Conservation (phyloP, 1,140 invertebrate genomes). For the Dinothrombium tinctorium region DNA sequence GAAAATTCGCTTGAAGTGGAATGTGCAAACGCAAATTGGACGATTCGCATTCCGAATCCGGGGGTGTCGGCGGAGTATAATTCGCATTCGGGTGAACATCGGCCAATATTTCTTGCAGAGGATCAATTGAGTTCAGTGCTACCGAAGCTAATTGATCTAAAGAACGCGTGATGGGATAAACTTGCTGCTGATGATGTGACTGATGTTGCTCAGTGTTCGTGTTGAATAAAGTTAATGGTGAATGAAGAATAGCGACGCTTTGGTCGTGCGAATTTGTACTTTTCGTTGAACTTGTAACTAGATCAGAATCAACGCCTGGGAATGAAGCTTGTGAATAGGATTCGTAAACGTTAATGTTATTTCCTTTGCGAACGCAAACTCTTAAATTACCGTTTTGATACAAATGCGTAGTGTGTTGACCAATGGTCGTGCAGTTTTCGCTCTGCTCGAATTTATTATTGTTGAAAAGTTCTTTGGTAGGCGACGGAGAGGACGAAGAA, state of each 20-base stretch:
- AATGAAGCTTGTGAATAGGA: neutral
- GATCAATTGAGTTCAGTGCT: neutral
- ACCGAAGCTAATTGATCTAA: neutral
- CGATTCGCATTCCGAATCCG: neutral
- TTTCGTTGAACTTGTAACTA: too few species aligned
- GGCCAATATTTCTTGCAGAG: neutral
- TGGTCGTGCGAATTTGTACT: neutral
- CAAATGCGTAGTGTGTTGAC: neutral
- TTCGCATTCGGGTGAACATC: neutral
- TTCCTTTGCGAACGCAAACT: too few species aligned
- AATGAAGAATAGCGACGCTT: too few species aligned
- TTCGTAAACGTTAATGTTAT: too few species aligned
- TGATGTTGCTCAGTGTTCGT: neutral
- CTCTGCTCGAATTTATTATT: neutral
- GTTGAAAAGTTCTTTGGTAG: neutral
- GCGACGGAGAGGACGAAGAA: neutral
- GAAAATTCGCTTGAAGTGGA: too few species aligned
- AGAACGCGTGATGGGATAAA: neutral
- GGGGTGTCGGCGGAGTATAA: conserved; percentile 1
- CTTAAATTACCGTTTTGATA: too few species aligned
- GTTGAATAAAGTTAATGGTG: neutral
- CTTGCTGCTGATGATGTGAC: neutral
- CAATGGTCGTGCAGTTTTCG: neutral
- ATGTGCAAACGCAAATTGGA: neutral
- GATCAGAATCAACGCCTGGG: neutral